Evolutionary conservation across 2,888 invertebrate species (phyloP), one percentile per base, ranked within the genome.

Genomic region (Muscina levida): DNA sequence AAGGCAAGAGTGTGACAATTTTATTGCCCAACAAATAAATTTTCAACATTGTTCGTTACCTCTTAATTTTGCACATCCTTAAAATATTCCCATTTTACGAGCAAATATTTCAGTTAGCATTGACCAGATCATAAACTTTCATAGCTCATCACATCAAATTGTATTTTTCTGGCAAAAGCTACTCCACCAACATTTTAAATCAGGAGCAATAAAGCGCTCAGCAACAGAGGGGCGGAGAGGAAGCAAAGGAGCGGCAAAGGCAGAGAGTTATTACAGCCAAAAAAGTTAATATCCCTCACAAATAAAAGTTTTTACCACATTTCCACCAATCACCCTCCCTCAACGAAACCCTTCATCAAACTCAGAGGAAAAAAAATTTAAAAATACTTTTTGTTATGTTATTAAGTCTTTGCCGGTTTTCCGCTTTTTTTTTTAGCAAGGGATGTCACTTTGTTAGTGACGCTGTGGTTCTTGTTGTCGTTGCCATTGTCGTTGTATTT

Each of bases 61-160:
- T n/a, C n/a, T n/a, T n/a, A n/a, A n/a, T n/a, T n/a, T n/a, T n/a
- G n/a, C n/a, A n/a, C n/a, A n/a, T n/a, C n/a, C n/a, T n/a, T n/a
- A n/a, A n/a, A n/a, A n/a, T n/a, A n/a, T n/a, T n/a, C n/a, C n/a
- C n/a, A n/a, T n/a, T n/a, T n/a, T n/a, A n/a, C n/a, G n/a, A n/a
- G n/a, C n/a, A n/a, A n/a, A n/a, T n/a, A n/a, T n/a, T n/a, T n/a
- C n/a, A 68, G 53, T 75, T 76, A 68, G 24, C 19, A 77, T 46
- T 26, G 31, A 59, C 44, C 73, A 74, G 77, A 48, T 73, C 48
- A 66, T 71, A 77, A 74, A 73, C 53, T 71, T 74, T 17, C 73
- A 62, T 44, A 42, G 53, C 59, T 77, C 15, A 72, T 73, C 73
- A 76, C 31, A 17, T 72, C 39, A 11, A 65, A 46, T 42, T 19